Evolutionary conservation across 2,888 invertebrate genomes (phyloP).

Genomic region (Harpagoxenus sublaevis): DNA sequence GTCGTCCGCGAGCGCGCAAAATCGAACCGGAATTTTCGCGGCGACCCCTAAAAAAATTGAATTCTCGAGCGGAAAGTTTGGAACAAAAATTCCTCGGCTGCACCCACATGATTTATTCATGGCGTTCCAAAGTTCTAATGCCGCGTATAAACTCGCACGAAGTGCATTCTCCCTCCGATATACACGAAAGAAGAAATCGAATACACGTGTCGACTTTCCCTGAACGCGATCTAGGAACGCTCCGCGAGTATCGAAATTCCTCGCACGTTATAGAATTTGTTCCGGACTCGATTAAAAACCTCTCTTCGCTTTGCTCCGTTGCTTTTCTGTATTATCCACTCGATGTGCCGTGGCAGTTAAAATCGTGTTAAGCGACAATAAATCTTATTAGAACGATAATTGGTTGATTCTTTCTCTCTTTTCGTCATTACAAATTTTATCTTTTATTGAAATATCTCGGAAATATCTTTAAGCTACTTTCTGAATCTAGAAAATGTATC

Average conservation of each 20-base stretch:
- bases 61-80: neutral
- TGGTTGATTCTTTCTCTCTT: neutral
- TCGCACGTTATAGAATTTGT: neutral
- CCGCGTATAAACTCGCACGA: neutral
- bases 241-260: neutral
- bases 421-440: neutral
- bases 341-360: neutral
- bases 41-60: neutral
- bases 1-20: neutral
- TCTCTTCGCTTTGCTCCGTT: neutral
- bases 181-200: constrained; percentile 6
- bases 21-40: neutral
- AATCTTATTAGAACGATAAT: neutral
- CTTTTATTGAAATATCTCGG: neutral
- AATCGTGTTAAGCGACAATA: neutral
- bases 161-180: neutral
- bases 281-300: neutral
- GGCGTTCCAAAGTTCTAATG: neutral
- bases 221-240: neutral
- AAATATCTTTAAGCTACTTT: neutral
- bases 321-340: neutral
- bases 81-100: constrained; percentile 5
- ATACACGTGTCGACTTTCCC: neutral
- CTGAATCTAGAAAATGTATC: neutral
- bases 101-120: constrained; percentile 33